phyloP scores from a whole-genome alignment of 2,113 vertebrate genomes.

The Oryzias curvinotus region DNA sequence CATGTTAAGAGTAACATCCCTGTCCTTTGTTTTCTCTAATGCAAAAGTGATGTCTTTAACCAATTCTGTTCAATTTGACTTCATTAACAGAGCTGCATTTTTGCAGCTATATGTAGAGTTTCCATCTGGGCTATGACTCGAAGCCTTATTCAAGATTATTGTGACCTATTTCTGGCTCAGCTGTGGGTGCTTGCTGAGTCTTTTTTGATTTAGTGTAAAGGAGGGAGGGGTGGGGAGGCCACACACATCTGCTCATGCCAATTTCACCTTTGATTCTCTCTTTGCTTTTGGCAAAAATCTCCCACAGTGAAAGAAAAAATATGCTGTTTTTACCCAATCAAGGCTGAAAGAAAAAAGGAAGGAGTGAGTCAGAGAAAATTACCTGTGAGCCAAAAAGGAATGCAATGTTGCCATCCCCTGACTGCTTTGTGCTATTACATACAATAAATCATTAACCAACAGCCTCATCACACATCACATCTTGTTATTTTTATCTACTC shows the following conservation, averaged over 20 bases:
- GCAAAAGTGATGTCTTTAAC: too few species aligned
- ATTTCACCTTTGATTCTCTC: conserved; percentile 29
- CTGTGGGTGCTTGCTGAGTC: conserved; percentile 15
- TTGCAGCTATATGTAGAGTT: conserved; percentile 14
- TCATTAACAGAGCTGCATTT: conserved; percentile 2
- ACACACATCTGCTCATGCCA: conserved; percentile 13
- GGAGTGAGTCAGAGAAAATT: conserved; percentile 7
- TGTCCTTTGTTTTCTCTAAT: too few species aligned
- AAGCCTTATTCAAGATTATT: conserved; percentile 24
- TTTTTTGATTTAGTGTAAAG: conserved; percentile 15
- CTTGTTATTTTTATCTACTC: not conserved
- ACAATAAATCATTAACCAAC: not conserved
- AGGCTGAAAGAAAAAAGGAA: conserved; percentile 7
- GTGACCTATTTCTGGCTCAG: conserved; percentile 42
- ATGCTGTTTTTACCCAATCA: conserved; percentile 12
- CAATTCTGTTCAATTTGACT: too few species aligned
- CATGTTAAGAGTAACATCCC: too few species aligned
- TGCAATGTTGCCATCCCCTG: conserved; percentile 70
- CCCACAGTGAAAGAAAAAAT: conserved; percentile 17
- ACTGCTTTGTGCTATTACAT: conserved; percentile 58
- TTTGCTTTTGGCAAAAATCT: conserved; percentile 7
- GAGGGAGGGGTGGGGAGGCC: not conserved
- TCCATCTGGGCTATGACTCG: conserved; percentile 23
- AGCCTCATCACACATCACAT: not conserved
- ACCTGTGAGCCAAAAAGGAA: conserved; percentile 47